Conservation (phyloP, 2,113 vertebrate species). For the Edolisoma coerulescens region DNA sequence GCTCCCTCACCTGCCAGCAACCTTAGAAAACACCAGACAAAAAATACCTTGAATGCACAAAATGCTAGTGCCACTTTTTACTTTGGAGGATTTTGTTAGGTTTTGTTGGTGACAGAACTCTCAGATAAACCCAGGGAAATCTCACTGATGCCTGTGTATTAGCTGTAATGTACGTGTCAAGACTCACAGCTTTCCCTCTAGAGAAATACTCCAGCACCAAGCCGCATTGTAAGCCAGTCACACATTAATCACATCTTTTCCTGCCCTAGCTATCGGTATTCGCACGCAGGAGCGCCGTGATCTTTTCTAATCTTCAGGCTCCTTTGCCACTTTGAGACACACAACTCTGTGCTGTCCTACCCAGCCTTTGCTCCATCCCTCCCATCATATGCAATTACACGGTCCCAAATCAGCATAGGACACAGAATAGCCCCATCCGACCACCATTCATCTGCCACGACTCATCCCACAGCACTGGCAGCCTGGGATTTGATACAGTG, state of each 20-base stretch:
- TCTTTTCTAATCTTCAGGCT: background rate
- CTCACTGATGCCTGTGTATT: background rate
- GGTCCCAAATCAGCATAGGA: background rate
- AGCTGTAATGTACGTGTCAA: background rate
- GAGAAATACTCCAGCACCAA: background rate
- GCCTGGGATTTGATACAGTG: background rate
- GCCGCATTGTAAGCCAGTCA: background rate
- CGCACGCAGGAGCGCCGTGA: background rate
- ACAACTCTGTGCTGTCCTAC: background rate
- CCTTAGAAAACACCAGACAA: background rate
- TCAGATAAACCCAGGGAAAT: background rate
- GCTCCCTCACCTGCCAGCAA: background rate
- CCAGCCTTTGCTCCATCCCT: background rate
- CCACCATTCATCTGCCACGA: fast-evolving
- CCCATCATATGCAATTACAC: background rate
- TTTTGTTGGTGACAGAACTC: background rate
- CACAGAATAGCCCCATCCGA: background rate
- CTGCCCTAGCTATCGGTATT: background rate
- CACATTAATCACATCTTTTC: background rate
- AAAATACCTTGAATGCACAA: background rate
- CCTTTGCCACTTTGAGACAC: background rate
- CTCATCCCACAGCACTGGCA: background rate
- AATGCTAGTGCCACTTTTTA: background rate
- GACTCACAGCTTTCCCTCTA: conserved; percentile 12
- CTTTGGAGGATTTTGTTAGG: background rate